Conservation (phyloP, 2,113 vertebrate genomes). For the Murina feae region DNA sequence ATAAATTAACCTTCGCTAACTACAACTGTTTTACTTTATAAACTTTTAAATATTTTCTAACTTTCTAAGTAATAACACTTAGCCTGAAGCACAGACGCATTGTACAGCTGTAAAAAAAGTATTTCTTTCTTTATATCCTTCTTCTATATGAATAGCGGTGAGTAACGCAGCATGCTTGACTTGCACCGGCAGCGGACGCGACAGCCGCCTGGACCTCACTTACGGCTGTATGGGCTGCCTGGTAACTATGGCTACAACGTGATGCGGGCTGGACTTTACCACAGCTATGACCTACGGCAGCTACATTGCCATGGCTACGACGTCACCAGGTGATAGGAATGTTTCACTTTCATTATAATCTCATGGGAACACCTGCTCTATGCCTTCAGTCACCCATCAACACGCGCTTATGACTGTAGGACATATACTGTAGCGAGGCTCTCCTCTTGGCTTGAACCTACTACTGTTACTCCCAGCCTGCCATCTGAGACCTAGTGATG, state of each 20-base stretch:
- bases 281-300: neutral
- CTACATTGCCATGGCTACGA: neutral
- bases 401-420: no score
- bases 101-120: neutral
- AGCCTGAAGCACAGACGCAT: neutral
- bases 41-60: neutral
- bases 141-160: neutral
- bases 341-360: neutral
- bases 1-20: neutral
- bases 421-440: accelerated
- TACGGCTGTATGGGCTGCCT: neutral
- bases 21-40: neutral
- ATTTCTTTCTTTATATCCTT: neutral
- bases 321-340: neutral
- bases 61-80: neutral
- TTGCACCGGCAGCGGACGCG: neutral
- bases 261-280: neutral
- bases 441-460: neutral
- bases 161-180: neutral
- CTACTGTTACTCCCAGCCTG: neutral
- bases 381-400: no score
- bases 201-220: neutral
- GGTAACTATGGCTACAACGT: neutral
- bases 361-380: neutral
- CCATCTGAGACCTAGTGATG: neutral